These are phyloP conservation scores for Mythimna pallens DNA, from an alignment of 2,888 invertebrate genomes.

Conservation along the genomic window DNA sequence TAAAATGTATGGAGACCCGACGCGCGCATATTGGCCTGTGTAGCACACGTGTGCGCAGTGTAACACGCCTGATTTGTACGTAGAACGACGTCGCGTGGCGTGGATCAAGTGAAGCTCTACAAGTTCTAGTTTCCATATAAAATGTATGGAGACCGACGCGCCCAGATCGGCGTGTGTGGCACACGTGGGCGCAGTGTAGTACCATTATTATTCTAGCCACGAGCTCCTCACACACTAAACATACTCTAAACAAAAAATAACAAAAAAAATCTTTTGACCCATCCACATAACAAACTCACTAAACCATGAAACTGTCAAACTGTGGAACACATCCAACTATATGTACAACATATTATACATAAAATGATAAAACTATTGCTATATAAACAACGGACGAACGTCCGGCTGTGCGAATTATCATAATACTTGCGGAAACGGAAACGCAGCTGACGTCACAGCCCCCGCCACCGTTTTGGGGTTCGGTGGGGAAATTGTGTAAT, in stretches of 20 bases:
- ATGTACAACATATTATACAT: constrained; percentile 53
- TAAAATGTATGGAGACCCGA: too few relatives aligned
- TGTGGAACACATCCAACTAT: constrained; percentile 33
- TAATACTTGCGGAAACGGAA: constrained; percentile 73
- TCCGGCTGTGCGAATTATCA: constrained; percentile 70
- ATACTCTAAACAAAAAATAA: background rate
- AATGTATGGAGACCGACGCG: too few relatives aligned
- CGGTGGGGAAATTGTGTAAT: constrained; percentile 52
- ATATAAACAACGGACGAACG: constrained; percentile 61
- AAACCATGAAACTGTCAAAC: constrained; percentile 7
- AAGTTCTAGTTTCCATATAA: too few relatives aligned
- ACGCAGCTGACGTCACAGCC: constrained; percentile 65
- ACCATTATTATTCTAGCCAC: too few relatives aligned
- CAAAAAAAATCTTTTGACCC: background rate
- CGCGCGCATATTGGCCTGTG: too few relatives aligned
- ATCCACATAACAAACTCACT: constrained; percentile 13
- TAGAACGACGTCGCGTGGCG: too few relatives aligned
- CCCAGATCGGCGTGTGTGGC: too few relatives aligned
- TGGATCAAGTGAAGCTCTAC: too few relatives aligned
- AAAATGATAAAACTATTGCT: constrained; percentile 66
- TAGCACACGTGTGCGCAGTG: too few relatives aligned
- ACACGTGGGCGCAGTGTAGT: too few relatives aligned
- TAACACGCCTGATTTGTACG: too few relatives aligned
- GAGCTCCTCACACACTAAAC: background rate
- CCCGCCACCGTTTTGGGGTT: constrained; percentile 62